A percentile compares a stretch with the other conserved stretches of the same genome.
These are phyloP conservation scores for Equus przewalskii DNA, from an alignment of 2,113 vertebrate genomes.

Conservation along the genomic window DNA sequence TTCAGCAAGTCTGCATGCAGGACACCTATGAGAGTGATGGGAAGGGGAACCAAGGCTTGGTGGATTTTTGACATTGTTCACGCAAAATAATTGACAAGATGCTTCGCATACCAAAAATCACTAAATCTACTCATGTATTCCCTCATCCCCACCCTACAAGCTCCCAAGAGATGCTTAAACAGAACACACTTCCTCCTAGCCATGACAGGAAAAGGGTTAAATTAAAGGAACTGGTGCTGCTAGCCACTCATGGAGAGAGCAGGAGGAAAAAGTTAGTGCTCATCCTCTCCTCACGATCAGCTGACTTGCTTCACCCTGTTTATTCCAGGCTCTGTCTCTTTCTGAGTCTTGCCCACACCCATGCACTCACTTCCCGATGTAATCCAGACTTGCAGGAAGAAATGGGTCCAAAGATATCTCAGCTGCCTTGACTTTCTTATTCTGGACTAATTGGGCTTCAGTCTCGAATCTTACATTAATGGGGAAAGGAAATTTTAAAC, in stretches of 20 bases:
- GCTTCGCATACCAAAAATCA: slow-evolving; percentile 48
- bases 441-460: not conserved
- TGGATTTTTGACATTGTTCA: slow-evolving; percentile 54
- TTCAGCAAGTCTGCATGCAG: not conserved
- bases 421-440: not conserved
- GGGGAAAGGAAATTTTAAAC: not conserved
- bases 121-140: slow-evolving; percentile 28
- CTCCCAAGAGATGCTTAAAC: slow-evolving; percentile 55
- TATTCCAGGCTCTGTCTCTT: slow-evolving; percentile 5
- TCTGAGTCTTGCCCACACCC: not conserved
- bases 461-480: not conserved
- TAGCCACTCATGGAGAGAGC: not conserved
- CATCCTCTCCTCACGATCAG: not conserved
- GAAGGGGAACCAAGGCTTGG: slow-evolving; percentile 12
- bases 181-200: slow-evolving; percentile 16
- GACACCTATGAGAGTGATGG: not conserved
- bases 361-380: not conserved
- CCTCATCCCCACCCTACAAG: not conserved
- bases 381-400: not conserved
- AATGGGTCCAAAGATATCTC: not conserved
- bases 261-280: not conserved
- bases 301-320: not conserved
- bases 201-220: slow-evolving; percentile 31
- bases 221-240: slow-evolving; percentile 27
- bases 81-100: slow-evolving; percentile 65